Percentiles rank a stretch among this genome's conserved stretches.
phyloP scores from a whole-genome alignment of 2,888 invertebrate genomes.

The Drosophila phalerata region DNA sequence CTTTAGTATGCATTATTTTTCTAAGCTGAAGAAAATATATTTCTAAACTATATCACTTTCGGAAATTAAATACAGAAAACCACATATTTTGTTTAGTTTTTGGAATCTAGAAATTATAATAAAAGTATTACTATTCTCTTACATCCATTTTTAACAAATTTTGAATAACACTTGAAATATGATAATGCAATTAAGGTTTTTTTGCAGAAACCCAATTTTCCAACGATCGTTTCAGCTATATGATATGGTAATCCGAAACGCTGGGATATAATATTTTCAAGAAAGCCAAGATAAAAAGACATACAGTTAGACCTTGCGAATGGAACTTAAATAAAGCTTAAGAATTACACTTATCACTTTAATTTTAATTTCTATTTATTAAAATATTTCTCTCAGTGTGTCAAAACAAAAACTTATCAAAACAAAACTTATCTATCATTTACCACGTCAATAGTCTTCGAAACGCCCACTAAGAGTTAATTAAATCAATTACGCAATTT shows the following conservation, averaged over 20 bases:
- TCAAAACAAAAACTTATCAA: conserved; percentile 8
- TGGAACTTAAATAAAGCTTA: not conserved
- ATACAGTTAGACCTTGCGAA: not conserved
- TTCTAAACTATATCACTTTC: too few species aligned
- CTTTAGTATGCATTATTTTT: too few species aligned
- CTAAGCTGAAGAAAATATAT: too few species aligned
- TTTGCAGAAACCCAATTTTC: not conserved
- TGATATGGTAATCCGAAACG: not conserved
- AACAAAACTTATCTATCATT: conserved; percentile 17
- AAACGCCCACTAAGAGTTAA: conserved; percentile 23
- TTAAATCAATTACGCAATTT: conserved; percentile 15
- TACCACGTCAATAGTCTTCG: conserved; percentile 20
- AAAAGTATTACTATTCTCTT: too few species aligned
- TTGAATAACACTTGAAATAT: not conserved
- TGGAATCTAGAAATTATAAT: too few species aligned
- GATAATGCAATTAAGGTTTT: not conserved
- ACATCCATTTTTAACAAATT: not conserved
- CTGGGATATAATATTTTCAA: not conserved
- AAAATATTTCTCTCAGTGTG: not conserved
- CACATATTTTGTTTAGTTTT: too few species aligned
- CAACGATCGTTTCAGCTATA: not conserved
- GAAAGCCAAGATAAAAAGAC: not conserved
- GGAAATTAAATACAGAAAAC: too few species aligned
- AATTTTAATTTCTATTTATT: not conserved
- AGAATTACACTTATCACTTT: not conserved